Conservation (phyloP, 2,113 vertebrate species). For the Sinocyclocheilus rhinocerous region DNA sequence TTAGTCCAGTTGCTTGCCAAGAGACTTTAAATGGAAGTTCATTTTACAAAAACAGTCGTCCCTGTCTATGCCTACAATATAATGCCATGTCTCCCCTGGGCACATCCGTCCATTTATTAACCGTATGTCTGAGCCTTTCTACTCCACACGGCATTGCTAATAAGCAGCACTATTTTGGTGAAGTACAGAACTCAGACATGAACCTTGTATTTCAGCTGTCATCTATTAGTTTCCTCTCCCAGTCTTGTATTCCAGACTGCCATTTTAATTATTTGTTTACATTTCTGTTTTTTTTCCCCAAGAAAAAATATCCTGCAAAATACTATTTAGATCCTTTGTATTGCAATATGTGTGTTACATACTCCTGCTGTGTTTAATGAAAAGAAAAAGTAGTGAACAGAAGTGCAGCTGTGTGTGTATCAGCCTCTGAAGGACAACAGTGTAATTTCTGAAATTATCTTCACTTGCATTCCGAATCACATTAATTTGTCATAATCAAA, state of each 20-base stretch:
- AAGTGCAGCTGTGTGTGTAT: neutral
- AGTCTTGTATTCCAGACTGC: neutral
- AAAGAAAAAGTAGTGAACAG: neutral
- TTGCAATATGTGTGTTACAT: neutral
- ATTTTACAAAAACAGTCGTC: neutral
- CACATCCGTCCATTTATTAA: neutral
- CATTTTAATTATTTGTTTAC: slow-evolving; percentile 17
- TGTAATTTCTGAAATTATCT: neutral
- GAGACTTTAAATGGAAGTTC: neutral
- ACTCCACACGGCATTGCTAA: neutral
- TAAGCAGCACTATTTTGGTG: neutral
- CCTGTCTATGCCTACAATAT: neutral
- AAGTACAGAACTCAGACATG: neutral
- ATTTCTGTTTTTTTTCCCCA: neutral
- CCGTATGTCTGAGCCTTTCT: neutral
- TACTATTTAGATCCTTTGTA: neutral
- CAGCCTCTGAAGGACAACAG: neutral
- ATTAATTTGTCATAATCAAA: neutral
- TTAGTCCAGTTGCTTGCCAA: neutral
- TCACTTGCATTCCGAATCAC: neutral
- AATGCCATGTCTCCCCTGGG: neutral
- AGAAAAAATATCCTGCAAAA: neutral
- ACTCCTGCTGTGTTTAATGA: neutral
- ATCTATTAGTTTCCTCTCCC: neutral
- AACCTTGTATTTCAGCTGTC: neutral